A percentile compares a stretch with the other conserved stretches of the same genome.
Evolutionary conservation across 2,797 vertebrate genomes (phyloP).

Genomic region (Miichthys miiuy): DNA sequence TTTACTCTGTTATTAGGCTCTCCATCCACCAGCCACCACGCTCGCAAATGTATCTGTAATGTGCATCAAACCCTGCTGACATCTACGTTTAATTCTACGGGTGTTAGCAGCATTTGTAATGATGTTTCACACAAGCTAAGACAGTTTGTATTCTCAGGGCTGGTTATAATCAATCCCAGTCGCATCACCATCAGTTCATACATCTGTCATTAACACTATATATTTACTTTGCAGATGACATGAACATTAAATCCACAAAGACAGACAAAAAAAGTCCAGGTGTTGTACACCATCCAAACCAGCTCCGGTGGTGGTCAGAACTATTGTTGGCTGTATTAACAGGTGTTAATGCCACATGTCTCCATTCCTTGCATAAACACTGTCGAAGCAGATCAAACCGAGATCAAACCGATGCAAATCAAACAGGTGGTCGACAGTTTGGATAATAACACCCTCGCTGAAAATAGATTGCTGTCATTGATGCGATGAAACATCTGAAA

Average conservation of each 20-base stretch:
- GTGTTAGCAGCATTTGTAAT: constrained; percentile 53
- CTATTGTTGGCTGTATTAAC: constrained; percentile 19
- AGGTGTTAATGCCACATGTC: constrained; percentile 28
- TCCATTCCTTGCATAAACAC: constrained; percentile 24
- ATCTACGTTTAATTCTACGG: constrained; percentile 38
- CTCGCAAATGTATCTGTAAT: constrained; percentile 50
- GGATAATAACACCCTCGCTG: constrained; percentile 14
- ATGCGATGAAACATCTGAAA: constrained; percentile 40
- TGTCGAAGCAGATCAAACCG: constrained; percentile 25
- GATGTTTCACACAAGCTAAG: constrained; percentile 26
- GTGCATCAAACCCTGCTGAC: constrained; percentile 46
- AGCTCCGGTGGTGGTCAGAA: constrained; percentile 1
- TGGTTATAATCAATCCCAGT: constrained; percentile 10
- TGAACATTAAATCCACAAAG: neutral
- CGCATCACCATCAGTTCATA: neutral
- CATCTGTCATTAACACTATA: constrained; percentile 12
- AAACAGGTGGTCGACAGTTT: constrained; percentile 48
- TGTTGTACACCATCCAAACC: neutral
- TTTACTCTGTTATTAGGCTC: constrained; percentile 60
- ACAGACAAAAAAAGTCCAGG: constrained; percentile 5
- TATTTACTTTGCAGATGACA: neutral
- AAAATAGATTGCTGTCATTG: constrained; percentile 28
- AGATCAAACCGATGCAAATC: constrained; percentile 54
- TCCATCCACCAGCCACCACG: constrained; percentile 20
- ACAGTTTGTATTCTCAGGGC: constrained; percentile 2